Evolutionary conservation across 2,113 vertebrate genomes (phyloP).

Genomic region (Capreolus pygargus): DNA sequence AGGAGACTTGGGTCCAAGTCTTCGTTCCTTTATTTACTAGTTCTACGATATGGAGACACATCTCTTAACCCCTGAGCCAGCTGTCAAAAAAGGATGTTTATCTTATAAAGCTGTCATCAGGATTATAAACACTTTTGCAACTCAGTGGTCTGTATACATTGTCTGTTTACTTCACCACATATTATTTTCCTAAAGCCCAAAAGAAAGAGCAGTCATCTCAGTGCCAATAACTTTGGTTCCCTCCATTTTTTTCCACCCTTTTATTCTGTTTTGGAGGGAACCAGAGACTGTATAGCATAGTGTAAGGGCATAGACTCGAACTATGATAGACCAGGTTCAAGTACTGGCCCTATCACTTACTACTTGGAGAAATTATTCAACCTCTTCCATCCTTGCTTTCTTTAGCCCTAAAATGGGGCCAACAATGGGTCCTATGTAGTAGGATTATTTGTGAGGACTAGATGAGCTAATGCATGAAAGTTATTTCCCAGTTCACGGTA

Average conservation of each 20-base stretch:
- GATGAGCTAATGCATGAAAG: background rate
- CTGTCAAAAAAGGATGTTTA: slow-evolving; percentile 27
- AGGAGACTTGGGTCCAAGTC: background rate
- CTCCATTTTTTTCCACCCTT: background rate
- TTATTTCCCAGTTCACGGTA: background rate
- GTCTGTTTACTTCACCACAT: background rate
- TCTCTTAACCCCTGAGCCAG: background rate
- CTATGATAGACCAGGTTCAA: background rate
- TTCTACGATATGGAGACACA: background rate
- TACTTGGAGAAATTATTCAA: background rate
- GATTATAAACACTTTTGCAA: background rate
- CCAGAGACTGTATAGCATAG: background rate
- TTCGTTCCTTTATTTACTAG: background rate
- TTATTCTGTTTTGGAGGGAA: background rate
- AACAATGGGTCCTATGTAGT: background rate
- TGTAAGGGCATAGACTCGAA: background rate
- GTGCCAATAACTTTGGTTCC: background rate
- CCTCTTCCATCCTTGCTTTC: background rate
- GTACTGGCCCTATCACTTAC: background rate
- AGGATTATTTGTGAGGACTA: background rate
- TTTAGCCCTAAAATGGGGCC: background rate
- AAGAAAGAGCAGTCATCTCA: background rate
- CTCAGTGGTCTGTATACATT: background rate
- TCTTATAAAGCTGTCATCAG: background rate
- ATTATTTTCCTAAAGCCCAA: background rate